Percentiles rank a stretch among this genome's conserved stretches.
These are phyloP conservation scores for Lepus europaeus DNA, from an alignment of 2,113 vertebrate species.

Conservation along the genomic window DNA sequence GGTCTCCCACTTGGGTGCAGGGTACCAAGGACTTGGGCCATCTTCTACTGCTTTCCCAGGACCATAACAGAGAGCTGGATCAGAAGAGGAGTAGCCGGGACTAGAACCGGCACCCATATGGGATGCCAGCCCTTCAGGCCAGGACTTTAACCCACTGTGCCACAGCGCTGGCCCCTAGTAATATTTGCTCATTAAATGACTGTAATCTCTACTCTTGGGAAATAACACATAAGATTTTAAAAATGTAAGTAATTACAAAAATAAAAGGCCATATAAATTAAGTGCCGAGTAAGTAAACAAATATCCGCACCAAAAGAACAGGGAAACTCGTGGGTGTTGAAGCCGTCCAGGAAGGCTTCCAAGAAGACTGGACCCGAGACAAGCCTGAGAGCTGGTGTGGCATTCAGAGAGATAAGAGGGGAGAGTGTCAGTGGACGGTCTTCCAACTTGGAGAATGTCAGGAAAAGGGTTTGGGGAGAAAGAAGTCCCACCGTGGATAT, in stretches of 20 bases:
- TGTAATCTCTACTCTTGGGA: not conserved
- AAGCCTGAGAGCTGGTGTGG: not conserved
- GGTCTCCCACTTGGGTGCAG: too few species aligned
- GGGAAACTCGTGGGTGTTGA: not conserved
- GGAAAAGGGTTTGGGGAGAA: not conserved
- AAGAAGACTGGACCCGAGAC: not conserved
- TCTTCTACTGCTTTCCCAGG: too few species aligned
- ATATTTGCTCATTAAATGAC: not conserved
- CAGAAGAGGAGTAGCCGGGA: too few species aligned
- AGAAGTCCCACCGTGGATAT: not conserved
- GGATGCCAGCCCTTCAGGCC: too few species aligned
- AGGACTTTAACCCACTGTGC: too few species aligned
- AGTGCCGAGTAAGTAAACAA: not conserved
- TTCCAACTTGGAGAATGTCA: not conserved
- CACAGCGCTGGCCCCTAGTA: not conserved
- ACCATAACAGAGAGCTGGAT: too few species aligned
- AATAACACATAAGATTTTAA: not conserved
- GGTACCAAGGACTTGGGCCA: too few species aligned
- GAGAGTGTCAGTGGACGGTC: not conserved
- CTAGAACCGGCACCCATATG: too few species aligned
- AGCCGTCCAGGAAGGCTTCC: not conserved
- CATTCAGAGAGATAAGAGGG: not conserved
- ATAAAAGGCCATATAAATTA: not conserved
- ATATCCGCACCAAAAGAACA: not conserved
- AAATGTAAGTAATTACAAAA: not conserved